Percentiles rank a stretch among this genome's conserved stretches.
These are phyloP conservation scores for Mimachlamys varia DNA, from an alignment of 2,888 invertebrate genomes.

Conservation along the genomic window DNA sequence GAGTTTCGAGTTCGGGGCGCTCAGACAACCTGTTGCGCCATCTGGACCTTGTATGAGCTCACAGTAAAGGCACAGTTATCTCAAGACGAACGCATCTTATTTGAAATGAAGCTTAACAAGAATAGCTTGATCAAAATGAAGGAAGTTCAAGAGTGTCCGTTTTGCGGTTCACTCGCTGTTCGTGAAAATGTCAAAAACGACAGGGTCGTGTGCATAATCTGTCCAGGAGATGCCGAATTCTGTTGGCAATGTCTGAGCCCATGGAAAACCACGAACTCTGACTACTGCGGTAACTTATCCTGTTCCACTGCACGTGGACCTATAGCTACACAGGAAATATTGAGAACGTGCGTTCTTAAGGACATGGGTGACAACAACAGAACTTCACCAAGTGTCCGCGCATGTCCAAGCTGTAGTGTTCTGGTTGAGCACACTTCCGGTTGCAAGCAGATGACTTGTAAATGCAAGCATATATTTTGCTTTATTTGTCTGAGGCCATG, in stretches of 20 bases:
- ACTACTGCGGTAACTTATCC: not conserved
- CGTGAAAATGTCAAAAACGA: not conserved
- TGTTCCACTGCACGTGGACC: conserved; percentile 6
- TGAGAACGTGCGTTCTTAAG: not conserved
- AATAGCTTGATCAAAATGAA: not conserved
- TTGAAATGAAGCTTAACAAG: conserved; percentile 37
- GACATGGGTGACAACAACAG: not conserved
- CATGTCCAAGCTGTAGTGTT: conserved; percentile 20
- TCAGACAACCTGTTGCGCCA: conserved; percentile 17
- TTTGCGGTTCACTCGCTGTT: not conserved
- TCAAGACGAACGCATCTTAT: conserved; percentile 9
- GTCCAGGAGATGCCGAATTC: not conserved
- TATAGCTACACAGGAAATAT: conserved; percentile 19
- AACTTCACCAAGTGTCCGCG: not conserved
- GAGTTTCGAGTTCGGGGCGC: not conserved
- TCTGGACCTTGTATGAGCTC: conserved; percentile 10
- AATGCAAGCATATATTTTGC: conserved; percentile 32
- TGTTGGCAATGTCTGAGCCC: not conserved
- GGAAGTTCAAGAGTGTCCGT: conserved; percentile 29
- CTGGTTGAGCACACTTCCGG: conserved; percentile 29
- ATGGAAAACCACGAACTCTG: not conserved
- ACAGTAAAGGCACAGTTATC: conserved; percentile 2
- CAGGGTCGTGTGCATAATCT: not conserved
- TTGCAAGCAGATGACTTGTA: conserved; percentile 37
- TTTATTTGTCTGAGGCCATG: conserved; percentile 31